Evolutionary conservation across 2,797 vertebrate genomes (phyloP).

Genomic region (Basileuterus tristriatus): DNA sequence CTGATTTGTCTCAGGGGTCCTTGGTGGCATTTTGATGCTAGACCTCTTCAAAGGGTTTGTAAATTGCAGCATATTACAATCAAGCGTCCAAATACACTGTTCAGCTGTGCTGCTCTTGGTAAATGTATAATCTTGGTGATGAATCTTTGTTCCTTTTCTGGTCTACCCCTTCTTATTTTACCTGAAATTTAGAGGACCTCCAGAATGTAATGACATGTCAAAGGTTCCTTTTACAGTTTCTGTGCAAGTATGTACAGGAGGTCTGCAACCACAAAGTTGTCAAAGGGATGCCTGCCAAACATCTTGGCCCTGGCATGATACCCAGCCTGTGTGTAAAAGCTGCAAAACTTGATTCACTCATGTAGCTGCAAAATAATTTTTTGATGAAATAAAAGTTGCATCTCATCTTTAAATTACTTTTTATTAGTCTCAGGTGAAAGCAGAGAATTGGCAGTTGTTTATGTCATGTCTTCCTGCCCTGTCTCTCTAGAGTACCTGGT

Average conservation of each 20-base stretch:
- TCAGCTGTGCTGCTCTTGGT: neutral
- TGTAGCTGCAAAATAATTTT: neutral
- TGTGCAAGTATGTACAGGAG: constrained; percentile 3
- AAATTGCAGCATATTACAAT: neutral
- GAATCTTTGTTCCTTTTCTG: neutral
- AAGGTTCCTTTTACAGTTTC: neutral
- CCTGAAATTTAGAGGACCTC: neutral
- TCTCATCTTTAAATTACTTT: constrained; percentile 11
- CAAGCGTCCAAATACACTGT: neutral
- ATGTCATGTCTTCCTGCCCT: neutral
- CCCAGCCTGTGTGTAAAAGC: neutral
- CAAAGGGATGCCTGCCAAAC: neutral
- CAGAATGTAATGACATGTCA: neutral
- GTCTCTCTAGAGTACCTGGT: neutral
- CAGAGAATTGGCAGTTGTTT: neutral
- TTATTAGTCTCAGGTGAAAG: constrained; percentile 32
- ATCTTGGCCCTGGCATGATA: neutral
- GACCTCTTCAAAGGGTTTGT: neutral
- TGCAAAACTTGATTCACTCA: neutral
- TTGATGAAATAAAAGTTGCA: neutral
- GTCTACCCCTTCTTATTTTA: neutral
- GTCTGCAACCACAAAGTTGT: constrained; percentile 21
- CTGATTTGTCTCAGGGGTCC: neutral
- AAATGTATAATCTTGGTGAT: neutral
- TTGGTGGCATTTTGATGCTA: neutral